Evolutionary conservation across 2,797 vertebrate genomes (phyloP), one percentile per base, ranked within the genome.

Genomic region (Spatula clypeata): DNA sequence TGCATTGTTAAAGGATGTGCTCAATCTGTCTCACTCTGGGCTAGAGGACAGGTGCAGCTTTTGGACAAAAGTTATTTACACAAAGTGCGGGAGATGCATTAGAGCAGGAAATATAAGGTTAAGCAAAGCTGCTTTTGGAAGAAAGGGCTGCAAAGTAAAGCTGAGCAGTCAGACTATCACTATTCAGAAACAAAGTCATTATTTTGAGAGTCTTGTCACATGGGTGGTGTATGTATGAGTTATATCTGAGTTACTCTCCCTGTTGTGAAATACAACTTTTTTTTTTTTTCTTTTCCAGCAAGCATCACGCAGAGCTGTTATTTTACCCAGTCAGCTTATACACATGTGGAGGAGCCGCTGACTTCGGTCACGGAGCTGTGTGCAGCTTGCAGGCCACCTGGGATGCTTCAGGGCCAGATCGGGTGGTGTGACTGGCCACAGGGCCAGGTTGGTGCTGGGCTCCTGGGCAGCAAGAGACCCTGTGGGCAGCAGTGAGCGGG

Each of bases 121-220:
- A 88, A 88, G 75, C 55, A 54, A 58, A 89, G 94, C 65, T 81
- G 51, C 23, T 74, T 86, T 77, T 5, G 11, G 69, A 65, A 87
- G 67, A 74, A 45, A 67, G 32, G 24, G 51, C n/a, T 94, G 89
- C 57, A 72, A 93, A 77, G 31, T 34, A 75, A 55, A 91, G 38
- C 47, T 91, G 32, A 86, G 45, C 47, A 83, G 54, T 60, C 73
- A 86, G 66, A 34, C 65, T 84, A 61, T 76, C 7, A 6, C 53
- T 88, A 23, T 31, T 60, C 75, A 45, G 62, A 90, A 83, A 67
- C 23, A 65, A 67, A 82, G 7, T 32, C 5, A 14, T 86, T 88
- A 86, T 84, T 86, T 94, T 72, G 38, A 69, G 64, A 83, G 47
- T 60, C n/a, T 44, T 66, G n/a, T 88, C 73, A 60, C 34, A 21